These are phyloP conservation scores for Picus viridis DNA, from an alignment of 2,797 vertebrate species.

Conservation along the genomic window DNA sequence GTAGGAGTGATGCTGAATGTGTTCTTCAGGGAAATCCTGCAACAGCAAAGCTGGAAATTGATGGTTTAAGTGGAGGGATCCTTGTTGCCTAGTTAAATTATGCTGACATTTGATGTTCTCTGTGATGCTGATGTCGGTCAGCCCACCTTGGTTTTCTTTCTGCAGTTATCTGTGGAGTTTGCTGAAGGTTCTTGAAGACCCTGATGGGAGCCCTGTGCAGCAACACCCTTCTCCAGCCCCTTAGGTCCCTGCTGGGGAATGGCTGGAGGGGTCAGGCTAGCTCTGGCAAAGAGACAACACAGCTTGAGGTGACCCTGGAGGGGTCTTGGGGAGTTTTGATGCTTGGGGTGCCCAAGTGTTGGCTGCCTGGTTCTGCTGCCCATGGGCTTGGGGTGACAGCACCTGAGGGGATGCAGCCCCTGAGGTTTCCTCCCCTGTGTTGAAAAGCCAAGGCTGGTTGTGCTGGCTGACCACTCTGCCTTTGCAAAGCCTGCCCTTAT, in stretches of 20 bases:
- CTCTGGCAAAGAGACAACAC: fast-evolving
- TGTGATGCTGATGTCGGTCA: fast-evolving
- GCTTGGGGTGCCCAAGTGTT: neutral
- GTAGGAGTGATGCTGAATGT: neutral
- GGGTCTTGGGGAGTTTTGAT: too few relatives aligned
- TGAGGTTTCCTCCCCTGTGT: fast-evolving
- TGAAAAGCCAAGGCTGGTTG: neutral
- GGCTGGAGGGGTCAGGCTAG: neutral
- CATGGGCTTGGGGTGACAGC: fast-evolving
- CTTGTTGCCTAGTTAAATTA: neutral
- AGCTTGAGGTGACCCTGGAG: fast-evolving
- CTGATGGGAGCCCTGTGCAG: neutral
- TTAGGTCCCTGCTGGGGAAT: neutral
- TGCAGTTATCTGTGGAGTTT: neutral
- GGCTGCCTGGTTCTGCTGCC: neutral
- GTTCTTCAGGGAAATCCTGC: neutral
- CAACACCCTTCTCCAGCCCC: neutral
- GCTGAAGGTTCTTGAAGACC: neutral
- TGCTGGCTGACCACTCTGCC: fast-evolving
- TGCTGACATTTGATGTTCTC: neutral
- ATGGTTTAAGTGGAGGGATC: neutral
- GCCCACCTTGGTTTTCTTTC: neutral
- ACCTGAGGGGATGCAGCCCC: fast-evolving
- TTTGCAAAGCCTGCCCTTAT: neutral
- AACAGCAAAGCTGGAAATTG: neutral